phyloP scores from a whole-genome alignment of 2,888 invertebrate genomes.

The Siphlonurus alternatus region DNA sequence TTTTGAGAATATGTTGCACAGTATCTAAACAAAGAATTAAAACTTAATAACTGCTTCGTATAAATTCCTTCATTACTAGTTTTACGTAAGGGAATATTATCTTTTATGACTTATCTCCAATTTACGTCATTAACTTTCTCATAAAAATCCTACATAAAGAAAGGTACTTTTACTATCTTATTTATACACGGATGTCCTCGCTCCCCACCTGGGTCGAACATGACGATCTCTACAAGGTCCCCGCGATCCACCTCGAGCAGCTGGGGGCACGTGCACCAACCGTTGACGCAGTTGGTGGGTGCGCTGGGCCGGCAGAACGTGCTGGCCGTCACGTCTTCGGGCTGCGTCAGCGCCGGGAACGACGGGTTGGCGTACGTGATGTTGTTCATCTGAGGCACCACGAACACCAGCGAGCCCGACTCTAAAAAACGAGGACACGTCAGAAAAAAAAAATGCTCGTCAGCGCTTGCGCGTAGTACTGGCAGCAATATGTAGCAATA shows the following conservation, averaged over 20 bases:
- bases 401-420: not conserved
- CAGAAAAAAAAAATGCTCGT: too few relatives aligned
- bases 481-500: too few relatives aligned
- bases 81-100: too few relatives aligned
- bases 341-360: not conserved
- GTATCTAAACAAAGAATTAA: not conserved
- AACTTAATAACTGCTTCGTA: too few relatives aligned
- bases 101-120: too few relatives aligned
- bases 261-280: slow-evolving; percentile 27
- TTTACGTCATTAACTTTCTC: too few relatives aligned
- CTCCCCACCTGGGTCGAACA: slow-evolving; percentile 26
- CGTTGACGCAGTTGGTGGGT: slow-evolving; percentile 15
- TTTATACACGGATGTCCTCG: too few relatives aligned
- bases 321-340: not conserved
- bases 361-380: not conserved
- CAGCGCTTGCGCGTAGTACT: too few relatives aligned
- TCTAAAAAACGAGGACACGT: too few relatives aligned
- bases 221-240: slow-evolving; percentile 25
- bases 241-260: slow-evolving; percentile 19
- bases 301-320: slow-evolving; percentile 7
- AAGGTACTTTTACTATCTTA: too few relatives aligned
- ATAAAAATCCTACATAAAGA: too few relatives aligned
- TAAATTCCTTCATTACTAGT: too few relatives aligned
- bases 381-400: not conserved
- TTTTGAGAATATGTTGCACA: not conserved